phyloP scores from a whole-genome alignment of 1,140 invertebrate species.

The Panagrolaimus sp. region DNA sequence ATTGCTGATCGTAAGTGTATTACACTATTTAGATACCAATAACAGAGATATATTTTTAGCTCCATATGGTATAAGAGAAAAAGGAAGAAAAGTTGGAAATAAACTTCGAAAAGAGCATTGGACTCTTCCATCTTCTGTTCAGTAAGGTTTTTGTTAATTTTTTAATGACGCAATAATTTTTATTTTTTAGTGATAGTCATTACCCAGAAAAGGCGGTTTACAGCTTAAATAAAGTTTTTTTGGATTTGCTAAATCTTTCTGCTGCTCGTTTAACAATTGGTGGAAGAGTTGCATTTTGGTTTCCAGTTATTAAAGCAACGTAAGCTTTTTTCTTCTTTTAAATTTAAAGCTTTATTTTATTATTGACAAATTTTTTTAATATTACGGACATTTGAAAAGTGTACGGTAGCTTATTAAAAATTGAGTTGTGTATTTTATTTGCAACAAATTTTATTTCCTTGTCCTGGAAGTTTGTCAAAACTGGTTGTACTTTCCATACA shows the following conservation, averaged over 20 bases:
- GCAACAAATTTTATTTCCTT: slow-evolving; percentile 35
- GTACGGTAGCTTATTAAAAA: not conserved
- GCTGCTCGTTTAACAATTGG: slow-evolving; percentile 59
- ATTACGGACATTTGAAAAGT: not conserved
- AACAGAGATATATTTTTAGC: slow-evolving; percentile 56
- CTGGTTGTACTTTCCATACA: slow-evolving; percentile 36
- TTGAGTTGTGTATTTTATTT: slow-evolving; percentile 14
- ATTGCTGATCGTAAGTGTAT: slow-evolving; percentile 62
- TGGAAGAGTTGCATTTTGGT: slow-evolving; percentile 63
- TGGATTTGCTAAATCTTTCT: slow-evolving; percentile 63
- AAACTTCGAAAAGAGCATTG: slow-evolving; percentile 39
- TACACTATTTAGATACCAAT: slow-evolving; percentile 22
- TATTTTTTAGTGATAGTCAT: slow-evolving; percentile 56
- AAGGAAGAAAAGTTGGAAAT: slow-evolving; percentile 48
- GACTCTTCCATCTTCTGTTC: slow-evolving; percentile 19
- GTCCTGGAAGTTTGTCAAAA: slow-evolving; percentile 32
- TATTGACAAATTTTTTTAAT: slow-evolving; percentile 12
- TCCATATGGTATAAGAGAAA: slow-evolving; percentile 64
- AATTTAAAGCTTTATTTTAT: slow-evolving; percentile 28
- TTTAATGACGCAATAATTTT: slow-evolving; percentile 26
- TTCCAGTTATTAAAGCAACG: slow-evolving; percentile 61
- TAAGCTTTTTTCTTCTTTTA: slow-evolving; percentile 54
- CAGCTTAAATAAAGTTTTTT: slow-evolving; percentile 61
- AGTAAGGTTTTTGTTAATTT: slow-evolving; percentile 21
- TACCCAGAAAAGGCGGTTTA: slow-evolving; percentile 61